These are phyloP conservation scores for Platynereis dumerilii DNA, from an alignment of 2,888 invertebrate genomes.

Conservation along the genomic window DNA sequence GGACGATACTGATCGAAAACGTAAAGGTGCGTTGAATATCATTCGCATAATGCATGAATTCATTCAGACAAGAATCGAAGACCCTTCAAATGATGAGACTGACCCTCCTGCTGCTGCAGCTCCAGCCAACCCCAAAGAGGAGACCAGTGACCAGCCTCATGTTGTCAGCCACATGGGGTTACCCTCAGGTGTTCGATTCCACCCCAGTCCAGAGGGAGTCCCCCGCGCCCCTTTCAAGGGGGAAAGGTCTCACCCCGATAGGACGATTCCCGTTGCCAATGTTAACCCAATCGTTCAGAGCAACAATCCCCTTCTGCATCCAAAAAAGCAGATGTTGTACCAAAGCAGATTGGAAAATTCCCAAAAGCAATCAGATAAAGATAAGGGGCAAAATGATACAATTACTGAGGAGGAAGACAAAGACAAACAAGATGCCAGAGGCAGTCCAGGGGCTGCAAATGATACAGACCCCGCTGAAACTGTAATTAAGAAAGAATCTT, in stretches of 20 bases:
- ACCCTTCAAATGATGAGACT: no score
- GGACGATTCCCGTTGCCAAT: constrained; percentile 18
- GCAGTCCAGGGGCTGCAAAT: not conserved
- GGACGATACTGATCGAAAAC: no score
- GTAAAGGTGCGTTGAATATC: no score
- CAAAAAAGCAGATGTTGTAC: constrained; percentile 22
- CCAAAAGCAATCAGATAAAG: not conserved
- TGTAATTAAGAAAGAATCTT: not conserved
- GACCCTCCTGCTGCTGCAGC: no score
- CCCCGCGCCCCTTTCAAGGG: not conserved
- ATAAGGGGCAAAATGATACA: not conserved
- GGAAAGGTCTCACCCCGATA: not conserved
- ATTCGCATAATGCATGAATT: no score
- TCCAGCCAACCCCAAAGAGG: no score
- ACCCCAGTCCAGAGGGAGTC: not conserved
- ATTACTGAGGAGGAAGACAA: not conserved
- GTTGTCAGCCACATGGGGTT: no score
- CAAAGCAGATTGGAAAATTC: constrained; percentile 16
- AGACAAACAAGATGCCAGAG: not conserved
- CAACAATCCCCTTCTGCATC: constrained; percentile 9
- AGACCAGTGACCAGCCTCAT: no score
- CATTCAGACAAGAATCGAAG: no score
- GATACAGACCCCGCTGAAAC: not conserved
- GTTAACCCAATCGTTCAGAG: constrained; percentile 17
- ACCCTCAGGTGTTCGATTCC: no score